Evolutionary conservation across 2,888 invertebrate genomes (phyloP).

Genomic region (Tethea ocularis): DNA sequence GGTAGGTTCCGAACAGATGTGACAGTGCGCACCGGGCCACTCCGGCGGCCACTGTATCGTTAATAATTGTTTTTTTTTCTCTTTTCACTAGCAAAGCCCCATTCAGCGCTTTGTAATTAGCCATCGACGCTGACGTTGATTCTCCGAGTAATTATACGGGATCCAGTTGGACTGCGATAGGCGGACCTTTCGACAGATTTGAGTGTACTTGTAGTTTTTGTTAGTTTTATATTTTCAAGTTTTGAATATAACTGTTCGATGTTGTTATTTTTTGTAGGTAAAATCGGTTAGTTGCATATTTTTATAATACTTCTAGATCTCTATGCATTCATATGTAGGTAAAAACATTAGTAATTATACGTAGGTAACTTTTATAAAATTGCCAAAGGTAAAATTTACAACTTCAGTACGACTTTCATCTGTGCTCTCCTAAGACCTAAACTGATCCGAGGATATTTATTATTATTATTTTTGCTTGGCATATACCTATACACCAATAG

Average conservation of each 20-base stretch:
- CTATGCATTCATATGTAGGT: too few species aligned
- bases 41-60: constrained; percentile 79
- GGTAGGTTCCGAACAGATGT: constrained; percentile 73
- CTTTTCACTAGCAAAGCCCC: constrained; percentile 73
- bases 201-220: constrained; percentile 46
- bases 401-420: too few species aligned
- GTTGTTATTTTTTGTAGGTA: neutral
- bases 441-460: too few species aligned
- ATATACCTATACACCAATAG: too few species aligned
- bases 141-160: constrained; percentile 72
- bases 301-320: too few species aligned
- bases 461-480: too few species aligned
- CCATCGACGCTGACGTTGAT: constrained; percentile 70
- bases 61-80: constrained; percentile 69
- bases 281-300: too few species aligned
- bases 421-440: too few species aligned
- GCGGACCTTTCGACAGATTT: constrained; percentile 24
- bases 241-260: neutral
- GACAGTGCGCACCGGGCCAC: constrained; percentile 77
- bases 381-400: too few species aligned
- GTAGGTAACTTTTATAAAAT: too few species aligned
- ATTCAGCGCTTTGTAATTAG: constrained; percentile 80
- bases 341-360: too few species aligned
- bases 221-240: constrained; percentile 15
- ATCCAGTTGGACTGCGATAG: constrained; percentile 53